These are phyloP conservation scores for Rotaria macrura DNA, from an alignment of 2,888 invertebrate species.

Conservation along the genomic window DNA sequence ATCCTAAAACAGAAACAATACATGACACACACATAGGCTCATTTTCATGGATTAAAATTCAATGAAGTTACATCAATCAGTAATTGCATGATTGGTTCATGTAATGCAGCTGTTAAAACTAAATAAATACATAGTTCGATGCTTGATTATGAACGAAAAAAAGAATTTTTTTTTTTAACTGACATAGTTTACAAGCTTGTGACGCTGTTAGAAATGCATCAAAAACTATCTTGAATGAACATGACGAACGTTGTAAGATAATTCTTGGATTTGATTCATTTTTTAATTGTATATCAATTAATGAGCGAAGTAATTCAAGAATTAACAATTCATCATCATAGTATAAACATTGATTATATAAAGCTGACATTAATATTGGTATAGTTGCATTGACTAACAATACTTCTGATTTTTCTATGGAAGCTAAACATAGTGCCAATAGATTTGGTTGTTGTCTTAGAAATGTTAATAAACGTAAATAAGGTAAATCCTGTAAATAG, in stretches of 20 bases:
- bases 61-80: conserved; percentile 56
- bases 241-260: conserved; percentile 68
- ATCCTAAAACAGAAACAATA: conserved; percentile 56
- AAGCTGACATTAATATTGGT: conserved; percentile 58
- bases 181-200: conserved; percentile 56
- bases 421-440: conserved; percentile 61
- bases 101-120: conserved; percentile 79
- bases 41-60: not conserved
- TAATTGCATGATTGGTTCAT: conserved; percentile 76
- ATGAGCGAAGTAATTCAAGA: conserved; percentile 45
- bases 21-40: too few relatives aligned
- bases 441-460: conserved; percentile 62
- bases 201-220: conserved; percentile 62
- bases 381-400: conserved; percentile 51
- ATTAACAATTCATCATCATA: conserved; percentile 61
- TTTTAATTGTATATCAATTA: conserved; percentile 64
- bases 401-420: conserved; percentile 57
- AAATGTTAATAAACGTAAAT: conserved; percentile 62
- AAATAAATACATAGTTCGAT: conserved; percentile 75
- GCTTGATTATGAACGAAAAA: conserved; percentile 59
- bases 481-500: conserved; percentile 61
- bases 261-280: conserved; percentile 59
- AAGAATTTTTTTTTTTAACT: not conserved
- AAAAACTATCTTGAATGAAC: conserved; percentile 72
- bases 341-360: conserved; percentile 65